These are phyloP conservation scores for Mercenaria mercenaria DNA, from an alignment of 1,140 invertebrate species.

Conservation along the genomic window DNA sequence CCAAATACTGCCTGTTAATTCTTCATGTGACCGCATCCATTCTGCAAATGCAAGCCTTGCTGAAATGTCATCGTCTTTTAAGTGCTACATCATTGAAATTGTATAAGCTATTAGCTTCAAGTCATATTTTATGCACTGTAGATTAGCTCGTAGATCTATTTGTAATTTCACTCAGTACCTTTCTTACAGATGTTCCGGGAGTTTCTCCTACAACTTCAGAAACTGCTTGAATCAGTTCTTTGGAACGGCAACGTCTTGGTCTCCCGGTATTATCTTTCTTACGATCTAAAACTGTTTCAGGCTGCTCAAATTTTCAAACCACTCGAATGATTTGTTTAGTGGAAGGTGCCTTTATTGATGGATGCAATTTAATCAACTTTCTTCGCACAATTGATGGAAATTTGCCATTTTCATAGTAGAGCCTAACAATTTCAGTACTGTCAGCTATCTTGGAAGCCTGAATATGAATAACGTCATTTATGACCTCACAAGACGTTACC, in stretches of 20 bases:
- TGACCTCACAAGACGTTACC: not conserved
- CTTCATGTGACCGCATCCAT: no score
- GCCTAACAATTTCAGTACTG: no score
- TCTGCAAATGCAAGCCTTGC: no score
- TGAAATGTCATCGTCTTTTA: no score
- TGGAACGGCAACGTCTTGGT: not conserved
- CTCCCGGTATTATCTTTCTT: not conserved
- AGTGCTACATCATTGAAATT: no score
- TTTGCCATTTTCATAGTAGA: no score
- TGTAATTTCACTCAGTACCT: not conserved
- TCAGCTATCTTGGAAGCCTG: not conserved
- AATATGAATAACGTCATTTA: constrained; percentile 16
- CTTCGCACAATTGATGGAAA: no score
- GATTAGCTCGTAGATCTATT: not conserved
- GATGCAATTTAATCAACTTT: constrained; percentile 6
- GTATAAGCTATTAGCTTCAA: not conserved
- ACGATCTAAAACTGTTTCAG: not conserved
- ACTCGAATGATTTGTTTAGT: not conserved
- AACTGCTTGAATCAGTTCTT: no score
- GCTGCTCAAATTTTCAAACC: no score
- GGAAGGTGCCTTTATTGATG: not conserved
- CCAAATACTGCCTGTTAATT: no score
- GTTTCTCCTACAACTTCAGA: not conserved
- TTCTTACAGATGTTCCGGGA: no score
- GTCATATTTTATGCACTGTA: not conserved